Percentiles rank a stretch among this genome's conserved stretches.
phyloP scores from a whole-genome alignment of 2,888 invertebrate species.

The Bembecia ichneumoniformis region DNA sequence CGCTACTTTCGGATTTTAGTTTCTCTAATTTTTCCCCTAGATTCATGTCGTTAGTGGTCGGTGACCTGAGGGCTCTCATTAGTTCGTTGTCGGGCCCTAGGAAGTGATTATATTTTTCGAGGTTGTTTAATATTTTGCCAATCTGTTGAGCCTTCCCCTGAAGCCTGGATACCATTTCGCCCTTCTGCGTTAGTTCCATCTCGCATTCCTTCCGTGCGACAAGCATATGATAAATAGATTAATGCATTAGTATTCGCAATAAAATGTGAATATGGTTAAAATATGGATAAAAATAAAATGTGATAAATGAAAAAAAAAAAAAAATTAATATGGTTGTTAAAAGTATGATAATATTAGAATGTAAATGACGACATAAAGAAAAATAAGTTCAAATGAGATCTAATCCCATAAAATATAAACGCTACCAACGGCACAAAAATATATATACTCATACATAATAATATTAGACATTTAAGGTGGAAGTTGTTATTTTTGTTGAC shows the following conservation, averaged over 20 bases:
- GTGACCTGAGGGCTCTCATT: constrained; percentile 63
- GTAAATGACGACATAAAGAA: too few relatives aligned
- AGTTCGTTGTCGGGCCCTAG: constrained; percentile 74
- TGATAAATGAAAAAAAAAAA: too few relatives aligned
- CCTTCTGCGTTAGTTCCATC: constrained; percentile 95
- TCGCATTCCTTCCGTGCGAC: constrained; percentile 86
- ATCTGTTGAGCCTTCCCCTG: constrained; percentile 97
- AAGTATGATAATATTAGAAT: too few relatives aligned
- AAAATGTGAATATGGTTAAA: too few relatives aligned
- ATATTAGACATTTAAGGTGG: too few relatives aligned
- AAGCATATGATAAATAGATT: constrained; percentile 62
- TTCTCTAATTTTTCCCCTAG: constrained; percentile 52
- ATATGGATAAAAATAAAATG: too few relatives aligned
- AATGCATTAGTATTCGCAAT: constrained; percentile 46
- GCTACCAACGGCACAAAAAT: too few relatives aligned
- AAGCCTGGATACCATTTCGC: constrained; percentile 94
- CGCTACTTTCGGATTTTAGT: constrained; percentile 47
- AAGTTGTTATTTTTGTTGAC: too few relatives aligned
- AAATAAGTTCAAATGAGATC: too few relatives aligned
- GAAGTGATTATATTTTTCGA: constrained; percentile 88
- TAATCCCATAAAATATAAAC: too few relatives aligned
- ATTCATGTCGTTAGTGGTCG: constrained; percentile 51
- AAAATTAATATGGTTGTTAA: not conserved
- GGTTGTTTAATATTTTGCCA: constrained; percentile 91
- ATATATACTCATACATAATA: too few relatives aligned